These are phyloP conservation scores for Phodopus roborovskii DNA, from an alignment of 2,113 vertebrate species.

Conservation along the genomic window DNA sequence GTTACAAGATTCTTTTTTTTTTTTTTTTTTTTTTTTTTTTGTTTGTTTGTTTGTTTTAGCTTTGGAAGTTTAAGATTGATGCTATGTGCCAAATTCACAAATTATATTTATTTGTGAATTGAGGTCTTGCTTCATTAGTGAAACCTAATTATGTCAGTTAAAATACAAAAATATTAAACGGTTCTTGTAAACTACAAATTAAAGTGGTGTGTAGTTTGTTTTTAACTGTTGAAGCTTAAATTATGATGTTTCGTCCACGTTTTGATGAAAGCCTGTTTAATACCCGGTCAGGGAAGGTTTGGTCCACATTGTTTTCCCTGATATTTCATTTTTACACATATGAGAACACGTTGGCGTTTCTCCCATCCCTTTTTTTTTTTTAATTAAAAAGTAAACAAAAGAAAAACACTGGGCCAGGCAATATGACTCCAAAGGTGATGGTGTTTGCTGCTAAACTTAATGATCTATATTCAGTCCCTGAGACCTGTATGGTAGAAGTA, in stretches of 20 bases:
- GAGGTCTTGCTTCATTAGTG: conserved; percentile 2
- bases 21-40: too few relatives aligned
- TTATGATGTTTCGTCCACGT: neutral
- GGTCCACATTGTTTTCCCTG: neutral
- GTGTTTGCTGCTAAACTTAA: neutral
- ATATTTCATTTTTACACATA: neutral
- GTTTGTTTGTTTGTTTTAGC: neutral
- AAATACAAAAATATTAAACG: conserved; percentile 13
- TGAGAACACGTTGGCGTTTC: neutral
- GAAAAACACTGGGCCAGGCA: neutral
- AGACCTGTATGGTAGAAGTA: neutral
- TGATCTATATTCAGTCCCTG: neutral
- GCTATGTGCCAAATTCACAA: neutral
- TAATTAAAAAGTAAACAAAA: conserved; percentile 36
- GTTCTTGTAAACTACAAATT: conserved; percentile 13
- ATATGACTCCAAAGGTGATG: neutral
- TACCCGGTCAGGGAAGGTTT: neutral
- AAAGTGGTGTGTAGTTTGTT: neutral
- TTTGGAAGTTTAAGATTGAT: conserved; percentile 30
- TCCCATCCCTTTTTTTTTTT: neutral
- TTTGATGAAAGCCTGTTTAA: conserved; percentile 44
- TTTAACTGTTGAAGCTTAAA: conserved; percentile 48
- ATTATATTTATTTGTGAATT: conserved; percentile 35
- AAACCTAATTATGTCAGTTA: conserved; percentile 38
- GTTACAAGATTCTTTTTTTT: neutral